phyloP scores from a whole-genome alignment of 2,888 invertebrate species.

The Luffia ferchaultella region DNA sequence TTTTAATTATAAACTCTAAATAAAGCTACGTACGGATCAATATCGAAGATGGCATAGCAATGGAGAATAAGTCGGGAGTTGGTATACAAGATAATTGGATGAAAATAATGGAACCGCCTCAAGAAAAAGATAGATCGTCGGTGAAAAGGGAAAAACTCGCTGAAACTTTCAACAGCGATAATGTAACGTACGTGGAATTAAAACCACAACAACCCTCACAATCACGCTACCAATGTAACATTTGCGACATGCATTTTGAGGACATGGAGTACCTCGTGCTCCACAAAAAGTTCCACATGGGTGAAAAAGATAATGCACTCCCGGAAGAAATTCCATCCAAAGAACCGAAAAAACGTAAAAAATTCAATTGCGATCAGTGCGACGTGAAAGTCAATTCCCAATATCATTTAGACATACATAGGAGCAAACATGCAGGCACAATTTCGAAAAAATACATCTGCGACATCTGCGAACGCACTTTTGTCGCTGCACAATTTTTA shows the following conservation, averaged over 20 bases:
- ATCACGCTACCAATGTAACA: conserved; percentile 45
- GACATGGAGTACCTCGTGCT: conserved; percentile 51
- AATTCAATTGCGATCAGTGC: conserved; percentile 54
- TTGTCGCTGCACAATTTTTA: conserved; percentile 54
- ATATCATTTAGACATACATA: conserved; percentile 54
- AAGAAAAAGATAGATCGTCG: conserved; percentile 33
- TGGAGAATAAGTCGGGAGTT: conserved; percentile 52
- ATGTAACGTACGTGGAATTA: conserved; percentile 38
- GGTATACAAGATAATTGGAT: conserved; percentile 57
- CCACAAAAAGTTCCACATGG: conserved; percentile 56
- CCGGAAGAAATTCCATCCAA: conserved; percentile 23
- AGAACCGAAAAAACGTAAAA: conserved; percentile 47
- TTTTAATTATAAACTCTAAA: conserved; percentile 24
- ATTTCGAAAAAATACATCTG: conserved; percentile 49
- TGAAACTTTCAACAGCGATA: conserved; percentile 39
- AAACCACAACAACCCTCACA: conserved; percentile 21
- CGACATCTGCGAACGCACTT: conserved; percentile 52
- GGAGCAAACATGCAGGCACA: conserved; percentile 52
- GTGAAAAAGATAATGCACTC: conserved; percentile 38
- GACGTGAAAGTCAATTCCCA: conserved; percentile 59
- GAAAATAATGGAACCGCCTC: conserved; percentile 44
- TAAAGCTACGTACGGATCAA: conserved; percentile 42
- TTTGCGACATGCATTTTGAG: conserved; percentile 52
- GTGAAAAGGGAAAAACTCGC: conserved; percentile 59
- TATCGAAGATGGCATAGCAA: conserved; percentile 42